Base-by-base conservation (phyloP, 2,797 vertebrate genomes). In the Dryobates pubescens region DNA sequence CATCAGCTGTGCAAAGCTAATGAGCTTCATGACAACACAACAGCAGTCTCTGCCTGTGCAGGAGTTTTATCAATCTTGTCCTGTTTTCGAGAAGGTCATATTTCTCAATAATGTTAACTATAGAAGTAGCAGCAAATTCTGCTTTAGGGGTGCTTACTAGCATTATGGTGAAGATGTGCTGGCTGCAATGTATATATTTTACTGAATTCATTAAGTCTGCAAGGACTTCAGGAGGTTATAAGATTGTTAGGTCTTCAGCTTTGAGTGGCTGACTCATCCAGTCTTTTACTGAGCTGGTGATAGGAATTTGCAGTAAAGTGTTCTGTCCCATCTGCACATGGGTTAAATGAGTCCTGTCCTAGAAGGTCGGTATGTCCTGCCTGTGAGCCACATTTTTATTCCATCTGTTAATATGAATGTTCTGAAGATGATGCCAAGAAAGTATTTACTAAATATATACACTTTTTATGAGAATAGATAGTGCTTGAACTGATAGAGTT, bases 1-100 rank as follows among this genome's bases (percentile, higher is more conserved):
- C 68, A 59, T 84, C 87, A 92, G 93, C 92, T 91, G 89, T 47
- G 81, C 90, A n/a, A 6, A 94, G 94, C 92, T 95, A 89, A 85
- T 88, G 93, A 92, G 93, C 24, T 83, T 30, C 13, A 38, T 9
- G 53, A 45, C 56, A 73, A 62, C 69, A 5, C 56, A 72, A 27
- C 69, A 82, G 77, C 92, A 76, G 36, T 59, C 49, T 47, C 47
- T 59, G 71, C 73, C 74, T 80, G 34, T 54, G 88, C 47, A 43
- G 89, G 64, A 10, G 85, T 63, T 76, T 90, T 41, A 30, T 49
- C 86, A 86, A 56, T 15, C 63, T 47, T 90, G 57, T 81, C 43
- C 53, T 75, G 30, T 56, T 68, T 41, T 72, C 73, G 51, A 8
- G n/a, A 68, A 78, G 47, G 36, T 32, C 75, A 26, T 0, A 0